These are phyloP conservation scores for Cephus nigrinus DNA, from an alignment of 2,888 invertebrate genomes.

Conservation along the genomic window DNA sequence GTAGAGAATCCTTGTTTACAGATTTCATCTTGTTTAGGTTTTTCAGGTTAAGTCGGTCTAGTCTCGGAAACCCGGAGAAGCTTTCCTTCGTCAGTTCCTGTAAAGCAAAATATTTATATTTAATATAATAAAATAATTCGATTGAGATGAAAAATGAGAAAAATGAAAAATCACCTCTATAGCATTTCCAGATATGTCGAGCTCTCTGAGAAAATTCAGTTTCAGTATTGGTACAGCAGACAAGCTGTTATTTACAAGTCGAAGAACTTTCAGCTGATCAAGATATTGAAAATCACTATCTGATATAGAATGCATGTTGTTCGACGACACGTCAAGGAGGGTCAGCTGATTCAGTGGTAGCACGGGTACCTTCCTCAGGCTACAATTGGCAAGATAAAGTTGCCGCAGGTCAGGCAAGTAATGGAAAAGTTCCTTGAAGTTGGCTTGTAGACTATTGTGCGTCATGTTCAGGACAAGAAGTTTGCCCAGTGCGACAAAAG, in stretches of 20 bases:
- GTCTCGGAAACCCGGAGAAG: constrained; percentile 76
- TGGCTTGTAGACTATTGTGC: constrained; percentile 81
- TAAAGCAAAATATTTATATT: constrained; percentile 12
- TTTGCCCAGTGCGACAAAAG: constrained; percentile 84
- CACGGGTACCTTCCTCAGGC: constrained; percentile 81
- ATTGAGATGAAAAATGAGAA: neutral
- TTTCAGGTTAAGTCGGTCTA: constrained; percentile 81
- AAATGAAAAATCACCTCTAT: constrained; percentile 68
- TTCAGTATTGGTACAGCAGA: constrained; percentile 79
- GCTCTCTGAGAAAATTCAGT: constrained; percentile 77
- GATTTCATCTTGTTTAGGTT: constrained; percentile 79
- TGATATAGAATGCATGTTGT: constrained; percentile 77
- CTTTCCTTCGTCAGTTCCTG: constrained; percentile 78
- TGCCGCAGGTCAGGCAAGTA: constrained; percentile 85
- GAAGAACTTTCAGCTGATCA: constrained; percentile 77
- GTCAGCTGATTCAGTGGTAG: constrained; percentile 82
- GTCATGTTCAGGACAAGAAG: constrained; percentile 84
- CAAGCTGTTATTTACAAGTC: constrained; percentile 82
- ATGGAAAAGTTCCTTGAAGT: constrained; percentile 85
- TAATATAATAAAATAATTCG: neutral
- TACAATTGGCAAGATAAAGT: constrained; percentile 81
- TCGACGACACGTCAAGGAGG: constrained; percentile 82
- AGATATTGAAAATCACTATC: constrained; percentile 79
- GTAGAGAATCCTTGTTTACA: constrained; percentile 80
- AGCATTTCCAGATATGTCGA: constrained; percentile 87